phyloP scores from a whole-genome alignment of 2,797 vertebrate genomes.

The Cheirogaleus major region DNA sequence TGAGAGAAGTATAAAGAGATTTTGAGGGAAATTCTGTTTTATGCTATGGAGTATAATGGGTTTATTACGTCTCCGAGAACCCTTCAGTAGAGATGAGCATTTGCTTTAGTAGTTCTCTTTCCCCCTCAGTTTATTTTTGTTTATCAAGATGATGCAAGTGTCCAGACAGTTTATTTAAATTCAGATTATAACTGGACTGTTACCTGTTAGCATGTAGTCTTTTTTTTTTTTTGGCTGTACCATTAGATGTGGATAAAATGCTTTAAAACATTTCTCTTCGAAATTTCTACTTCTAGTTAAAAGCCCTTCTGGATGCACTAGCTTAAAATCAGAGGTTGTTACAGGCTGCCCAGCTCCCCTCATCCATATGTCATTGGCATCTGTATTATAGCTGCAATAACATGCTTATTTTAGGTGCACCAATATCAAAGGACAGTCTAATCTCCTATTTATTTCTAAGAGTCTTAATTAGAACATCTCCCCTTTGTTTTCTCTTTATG shows the following conservation, averaged over 20 bases:
- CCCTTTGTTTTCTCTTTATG: not conserved
- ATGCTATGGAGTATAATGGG: not conserved
- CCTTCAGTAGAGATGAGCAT: not conserved
- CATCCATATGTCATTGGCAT: fast-evolving
- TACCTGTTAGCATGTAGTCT: not conserved
- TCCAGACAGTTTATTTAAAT: not conserved
- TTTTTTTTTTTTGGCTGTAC: not conserved
- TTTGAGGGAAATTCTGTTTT: not conserved
- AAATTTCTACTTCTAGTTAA: not conserved
- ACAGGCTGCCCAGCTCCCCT: fast-evolving
- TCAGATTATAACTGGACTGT: not conserved
- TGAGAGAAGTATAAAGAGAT: not conserved
- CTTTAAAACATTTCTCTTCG: slow-evolving; percentile 11
- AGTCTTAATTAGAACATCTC: not conserved
- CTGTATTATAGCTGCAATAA: not conserved
- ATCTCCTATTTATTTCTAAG: not conserved
- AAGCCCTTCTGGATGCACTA: not conserved
- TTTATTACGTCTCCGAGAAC: not conserved
- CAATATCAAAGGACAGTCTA: not conserved
- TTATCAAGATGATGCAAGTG: not conserved
- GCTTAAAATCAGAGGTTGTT: not conserved
- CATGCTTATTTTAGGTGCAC: not conserved
- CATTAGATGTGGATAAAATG: not conserved
- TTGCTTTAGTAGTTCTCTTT: not conserved
- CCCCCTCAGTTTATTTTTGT: not conserved